Evolutionary conservation across 2,888 invertebrate species (phyloP), one percentile per base, ranked within the genome.

Genomic region (Tyria jacobaeae): DNA sequence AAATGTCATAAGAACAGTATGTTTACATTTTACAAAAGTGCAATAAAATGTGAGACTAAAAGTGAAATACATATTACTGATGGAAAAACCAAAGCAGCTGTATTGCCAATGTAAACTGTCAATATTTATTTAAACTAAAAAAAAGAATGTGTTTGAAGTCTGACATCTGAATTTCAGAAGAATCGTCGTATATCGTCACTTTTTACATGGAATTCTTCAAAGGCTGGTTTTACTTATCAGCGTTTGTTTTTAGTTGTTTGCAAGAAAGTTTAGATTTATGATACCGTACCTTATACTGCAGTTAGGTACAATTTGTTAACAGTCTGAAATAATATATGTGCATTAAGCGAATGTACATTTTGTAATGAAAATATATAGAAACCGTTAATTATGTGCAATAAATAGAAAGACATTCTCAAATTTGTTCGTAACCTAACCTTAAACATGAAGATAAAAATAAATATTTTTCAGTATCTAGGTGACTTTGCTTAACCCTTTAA

Each of bases 51-150:
- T 31, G 27, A 31, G 7, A 25, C 25, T 35, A 24, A 24, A 27
- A 21, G 31, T 25, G 41, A 15, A 48, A 48, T 39, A 6, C 24
- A 35, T 27, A n/a, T 27, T 47, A 50, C 24, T 51, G 15, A 53
- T 41, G 27, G 27, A 54, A 49, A 60, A 59, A 64, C 71, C 63
- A 66, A 61, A 70, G 63, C 47, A 71, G 62, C 55, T 68, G 34
- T 52, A 60, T 12, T 66, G 55, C 62, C 66, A 72, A 70, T 68
- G 64, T 55, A 39, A 61, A 65, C 41, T 57, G 48, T 70, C 65
- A 73, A 73, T 75, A 74, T 80, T 79, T 75, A 77, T 71, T 62
- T 53, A 63, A 73, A 65, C 57, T 57, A 39, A 50, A 66, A 25
- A 53, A 44, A 62, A 58, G 55, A 50, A 50, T 50, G 53, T 50